phyloP scores from a whole-genome alignment of 2,113 vertebrate genomes.

The Tragelaphus scriptus region DNA sequence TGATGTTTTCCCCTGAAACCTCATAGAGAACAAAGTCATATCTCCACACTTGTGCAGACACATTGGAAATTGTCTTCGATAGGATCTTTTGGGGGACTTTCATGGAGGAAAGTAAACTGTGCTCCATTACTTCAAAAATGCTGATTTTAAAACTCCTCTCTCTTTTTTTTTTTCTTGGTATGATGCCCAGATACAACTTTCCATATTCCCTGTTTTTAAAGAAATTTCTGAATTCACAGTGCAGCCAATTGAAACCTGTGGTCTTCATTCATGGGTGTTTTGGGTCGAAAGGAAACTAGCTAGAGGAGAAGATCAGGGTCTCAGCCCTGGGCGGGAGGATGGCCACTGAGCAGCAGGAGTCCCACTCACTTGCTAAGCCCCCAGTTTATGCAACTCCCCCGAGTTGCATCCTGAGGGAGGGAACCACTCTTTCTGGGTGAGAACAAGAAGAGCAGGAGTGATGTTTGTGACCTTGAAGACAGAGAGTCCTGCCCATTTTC shows the following conservation, averaged over 20 bases:
- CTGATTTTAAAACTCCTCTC: background rate
- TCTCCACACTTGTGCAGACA: background rate
- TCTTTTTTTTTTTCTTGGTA: background rate
- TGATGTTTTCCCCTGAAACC: background rate
- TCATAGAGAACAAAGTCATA: background rate
- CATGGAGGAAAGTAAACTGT: background rate
- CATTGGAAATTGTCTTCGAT: background rate
- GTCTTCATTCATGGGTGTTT: background rate
- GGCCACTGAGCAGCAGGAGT: background rate
- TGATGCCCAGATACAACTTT: background rate
- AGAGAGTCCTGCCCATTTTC: background rate
- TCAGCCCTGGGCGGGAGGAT: rapidly evolving
- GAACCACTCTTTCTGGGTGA: background rate
- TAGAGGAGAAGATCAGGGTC: background rate
- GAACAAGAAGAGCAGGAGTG: background rate
- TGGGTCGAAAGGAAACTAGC: background rate
- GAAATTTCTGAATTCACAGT: background rate
- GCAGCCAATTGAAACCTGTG: background rate
- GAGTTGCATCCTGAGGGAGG: background rate
- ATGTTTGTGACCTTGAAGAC: background rate
- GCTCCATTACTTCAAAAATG: background rate
- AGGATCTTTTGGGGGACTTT: background rate
- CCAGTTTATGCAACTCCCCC: background rate
- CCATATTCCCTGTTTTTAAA: background rate
- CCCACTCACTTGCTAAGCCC: background rate